Evolutionary conservation across 2,797 vertebrate genomes (phyloP).

Genomic region (Cyprinodon diabolis): DNA sequence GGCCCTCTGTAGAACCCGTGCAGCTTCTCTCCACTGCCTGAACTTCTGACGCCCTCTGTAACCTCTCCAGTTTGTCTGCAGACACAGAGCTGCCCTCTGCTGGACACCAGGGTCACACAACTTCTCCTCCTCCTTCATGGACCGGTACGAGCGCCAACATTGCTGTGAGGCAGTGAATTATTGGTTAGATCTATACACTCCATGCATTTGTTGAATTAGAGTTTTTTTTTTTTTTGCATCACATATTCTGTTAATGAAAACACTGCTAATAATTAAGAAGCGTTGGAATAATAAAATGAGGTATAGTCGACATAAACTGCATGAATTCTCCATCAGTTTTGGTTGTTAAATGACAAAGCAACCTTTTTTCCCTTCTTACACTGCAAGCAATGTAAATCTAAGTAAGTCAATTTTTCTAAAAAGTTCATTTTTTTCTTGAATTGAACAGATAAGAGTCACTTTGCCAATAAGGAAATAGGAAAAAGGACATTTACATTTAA

Average conservation of each 20-base stretch:
- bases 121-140: constrained; percentile 45
- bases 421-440: too few species aligned
- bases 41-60: constrained; percentile 81
- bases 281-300: too few species aligned
- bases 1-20: constrained; percentile 86
- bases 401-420: too few species aligned
- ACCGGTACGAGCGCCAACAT: constrained; percentile 86
- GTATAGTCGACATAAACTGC: neutral
- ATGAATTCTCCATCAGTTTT: neutral
- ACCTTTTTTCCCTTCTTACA: too few species aligned
- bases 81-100: constrained; percentile 79
- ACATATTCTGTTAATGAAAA: too few species aligned
- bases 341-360: too few species aligned
- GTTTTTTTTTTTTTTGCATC: too few species aligned
- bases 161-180: constrained; percentile 69
- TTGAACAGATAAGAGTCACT: too few species aligned
- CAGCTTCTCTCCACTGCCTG: constrained; percentile 81
- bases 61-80: constrained; percentile 91
- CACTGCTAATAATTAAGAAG: too few species aligned
- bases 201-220: neutral
- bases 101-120: constrained; percentile 63
- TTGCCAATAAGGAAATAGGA: too few species aligned
- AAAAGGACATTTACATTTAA: too few species aligned
- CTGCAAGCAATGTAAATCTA: too few species aligned
- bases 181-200: neutral